Conservation (phyloP, 2,113 vertebrate genomes). For the Crotalus horridus region DNA sequence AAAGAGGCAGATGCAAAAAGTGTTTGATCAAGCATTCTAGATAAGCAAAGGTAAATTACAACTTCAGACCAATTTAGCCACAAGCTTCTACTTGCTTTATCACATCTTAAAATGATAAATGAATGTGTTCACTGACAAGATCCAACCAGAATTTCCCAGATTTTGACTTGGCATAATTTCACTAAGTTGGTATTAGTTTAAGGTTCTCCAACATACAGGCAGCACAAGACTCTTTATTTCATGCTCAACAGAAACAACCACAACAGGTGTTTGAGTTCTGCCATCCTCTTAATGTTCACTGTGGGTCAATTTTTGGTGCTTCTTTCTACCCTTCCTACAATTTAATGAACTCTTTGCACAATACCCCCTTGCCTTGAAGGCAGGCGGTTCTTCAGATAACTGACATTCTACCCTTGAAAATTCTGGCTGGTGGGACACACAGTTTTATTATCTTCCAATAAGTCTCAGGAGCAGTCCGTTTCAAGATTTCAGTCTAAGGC, state of each 20-base stretch:
- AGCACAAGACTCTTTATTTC: background rate
- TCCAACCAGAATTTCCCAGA: background rate
- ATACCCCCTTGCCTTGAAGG: background rate
- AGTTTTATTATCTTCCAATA: background rate
- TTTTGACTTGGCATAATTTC: background rate
- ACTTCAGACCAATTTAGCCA: background rate
- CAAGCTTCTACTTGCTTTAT: background rate
- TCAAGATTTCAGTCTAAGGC: background rate
- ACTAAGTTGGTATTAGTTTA: background rate
- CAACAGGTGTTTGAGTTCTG: background rate
- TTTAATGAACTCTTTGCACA: background rate
- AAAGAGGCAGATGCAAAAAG: background rate
- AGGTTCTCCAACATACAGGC: background rate
- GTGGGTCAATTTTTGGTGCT: background rate
- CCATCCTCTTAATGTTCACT: background rate
- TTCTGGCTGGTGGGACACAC: background rate
- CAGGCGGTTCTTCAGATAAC: background rate
- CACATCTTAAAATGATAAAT: background rate
- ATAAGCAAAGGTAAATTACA: background rate
- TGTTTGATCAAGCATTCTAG: background rate
- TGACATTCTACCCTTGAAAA: background rate
- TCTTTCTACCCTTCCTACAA: background rate
- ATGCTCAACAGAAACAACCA: background rate
- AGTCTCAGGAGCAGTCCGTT: background rate
- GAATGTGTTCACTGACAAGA: background rate